phyloP scores from a whole-genome alignment of 2,888 invertebrate species.

The Cyclophora albipunctata region DNA sequence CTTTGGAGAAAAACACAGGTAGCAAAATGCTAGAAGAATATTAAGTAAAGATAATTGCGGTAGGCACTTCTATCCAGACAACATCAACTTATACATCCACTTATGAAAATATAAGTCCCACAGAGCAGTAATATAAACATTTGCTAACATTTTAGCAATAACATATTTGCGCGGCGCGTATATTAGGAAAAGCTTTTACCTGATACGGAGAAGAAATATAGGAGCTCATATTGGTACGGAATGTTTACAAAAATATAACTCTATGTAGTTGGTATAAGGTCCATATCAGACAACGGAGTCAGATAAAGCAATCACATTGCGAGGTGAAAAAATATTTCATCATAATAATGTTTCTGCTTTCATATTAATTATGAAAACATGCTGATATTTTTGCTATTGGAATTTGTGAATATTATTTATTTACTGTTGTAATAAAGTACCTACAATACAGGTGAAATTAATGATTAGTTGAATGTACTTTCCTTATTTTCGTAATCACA shows the following conservation, averaged over 20 bases:
- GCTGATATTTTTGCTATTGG: too few relatives aligned
- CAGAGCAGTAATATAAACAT: slow-evolving; percentile 20
- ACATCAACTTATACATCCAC: background rate
- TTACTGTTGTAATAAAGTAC: too few relatives aligned
- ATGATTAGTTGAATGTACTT: too few relatives aligned
- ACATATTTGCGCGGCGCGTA: slow-evolving; percentile 34
- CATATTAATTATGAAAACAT: slow-evolving; percentile 4
- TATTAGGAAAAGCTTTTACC: slow-evolving; percentile 53
- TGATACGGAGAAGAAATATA: slow-evolving; percentile 34
- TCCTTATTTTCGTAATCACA: too few relatives aligned
- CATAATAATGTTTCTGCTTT: slow-evolving; percentile 5
- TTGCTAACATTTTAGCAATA: slow-evolving; percentile 26
- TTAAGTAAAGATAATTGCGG: too few relatives aligned
- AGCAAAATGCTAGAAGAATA: too few relatives aligned
- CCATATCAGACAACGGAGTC: background rate
- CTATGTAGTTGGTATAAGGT: background rate
- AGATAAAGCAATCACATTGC: slow-evolving; percentile 2
- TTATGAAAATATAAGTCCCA: too few relatives aligned
- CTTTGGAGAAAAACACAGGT: too few relatives aligned
- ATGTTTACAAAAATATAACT: background rate
- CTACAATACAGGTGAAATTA: too few relatives aligned
- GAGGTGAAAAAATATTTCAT: slow-evolving; percentile 9
- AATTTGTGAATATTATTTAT: too few relatives aligned
- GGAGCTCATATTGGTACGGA: slow-evolving; percentile 28
- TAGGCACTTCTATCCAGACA: too few relatives aligned